Percentiles rank a stretch among this genome's conserved stretches.
Conservation (phyloP, 2,113 vertebrate species). For the Morone saxatilis region DNA sequence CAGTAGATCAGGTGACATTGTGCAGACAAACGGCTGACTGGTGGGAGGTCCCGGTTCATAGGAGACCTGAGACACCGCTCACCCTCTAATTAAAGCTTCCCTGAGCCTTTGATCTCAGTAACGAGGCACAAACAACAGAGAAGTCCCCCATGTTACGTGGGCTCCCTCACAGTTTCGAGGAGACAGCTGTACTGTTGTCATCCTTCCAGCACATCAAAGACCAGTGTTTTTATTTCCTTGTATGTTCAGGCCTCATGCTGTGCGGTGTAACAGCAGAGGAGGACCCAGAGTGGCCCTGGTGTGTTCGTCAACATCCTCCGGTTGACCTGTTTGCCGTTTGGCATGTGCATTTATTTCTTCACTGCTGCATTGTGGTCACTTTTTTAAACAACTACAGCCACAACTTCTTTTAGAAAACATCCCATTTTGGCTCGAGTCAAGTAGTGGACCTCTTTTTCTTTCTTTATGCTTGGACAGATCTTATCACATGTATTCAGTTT, state of each 20-base stretch:
- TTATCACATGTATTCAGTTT: constrained; percentile 71
- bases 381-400: not conserved
- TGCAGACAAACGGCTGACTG: constrained; percentile 57
- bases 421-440: not conserved
- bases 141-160: constrained; percentile 56
- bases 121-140: constrained; percentile 71
- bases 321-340: constrained; percentile 20
- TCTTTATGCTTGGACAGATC: constrained; percentile 58
- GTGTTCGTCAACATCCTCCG: constrained; percentile 46
- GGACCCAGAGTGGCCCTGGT: constrained; percentile 14
- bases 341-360: constrained; percentile 23
- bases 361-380: constrained; percentile 13
- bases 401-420: constrained; percentile 5
- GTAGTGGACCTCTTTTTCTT: not conserved
- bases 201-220: constrained; percentile 71
- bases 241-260: constrained; percentile 51
- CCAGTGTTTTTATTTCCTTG: constrained; percentile 58
- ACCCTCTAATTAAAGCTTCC: constrained; percentile 78
- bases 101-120: constrained; percentile 78
- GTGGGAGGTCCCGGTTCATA: constrained; percentile 70
- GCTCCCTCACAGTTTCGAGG: constrained; percentile 40
- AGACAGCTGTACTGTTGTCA: constrained; percentile 74
- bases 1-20: constrained; percentile 63
- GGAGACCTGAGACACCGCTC: constrained; percentile 62
- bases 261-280: constrained; percentile 14